Base-by-base conservation (phyloP, 2,888 invertebrate genomes). In the Erpobdella octoculata region DNA sequence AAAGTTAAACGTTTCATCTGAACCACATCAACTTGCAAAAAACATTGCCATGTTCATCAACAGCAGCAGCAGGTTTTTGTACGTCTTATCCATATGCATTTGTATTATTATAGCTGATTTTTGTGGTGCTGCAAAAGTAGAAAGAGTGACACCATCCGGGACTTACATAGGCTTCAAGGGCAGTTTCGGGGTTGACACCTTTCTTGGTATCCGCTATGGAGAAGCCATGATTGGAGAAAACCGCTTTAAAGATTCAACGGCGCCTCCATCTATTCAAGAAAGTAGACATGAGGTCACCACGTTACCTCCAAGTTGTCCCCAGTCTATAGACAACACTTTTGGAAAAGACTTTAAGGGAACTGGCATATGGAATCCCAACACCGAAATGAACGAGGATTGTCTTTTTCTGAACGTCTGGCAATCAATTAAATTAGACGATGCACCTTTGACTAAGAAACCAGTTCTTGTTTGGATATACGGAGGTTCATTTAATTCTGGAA, bases 341-440 rank as follows among this genome's bases (percentile, higher is more conserved):
- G n/a, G 21, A 12, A 12, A 12, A 8, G 15, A 53, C 53, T 53
- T n/a, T 25, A 53, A 53, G 9, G 21, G 53, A 53, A 8, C 8
- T 25, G 18, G 28, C 12, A 3, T 12, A 12, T 53, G 53, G 53
- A 53, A 53, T 21, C 8, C 28, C 8, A 3, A 53, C 21, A 93
- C 93, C 15, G 90, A 91, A 81, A 89, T 92, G 77, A 91, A 92
- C 46, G 96, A 97, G 85, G 96, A 96, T 84, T 97, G 96, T 81
- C 86, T 96, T 5, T 96, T 94, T 83, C 85, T 96, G 80, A 96
- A 95, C 83, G 88, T 96, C 75, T 96, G 94, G 93, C 91, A 92
- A 38, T 94, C 95, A 92, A 12, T 31, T 1, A 18, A 35, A 9
- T 25, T 21, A 6, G 21, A 12, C n/a, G 31, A 28, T 31, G 36